phyloP scores from a whole-genome alignment of 2,797 vertebrate species.

The Thripadectes ignobilis region DNA sequence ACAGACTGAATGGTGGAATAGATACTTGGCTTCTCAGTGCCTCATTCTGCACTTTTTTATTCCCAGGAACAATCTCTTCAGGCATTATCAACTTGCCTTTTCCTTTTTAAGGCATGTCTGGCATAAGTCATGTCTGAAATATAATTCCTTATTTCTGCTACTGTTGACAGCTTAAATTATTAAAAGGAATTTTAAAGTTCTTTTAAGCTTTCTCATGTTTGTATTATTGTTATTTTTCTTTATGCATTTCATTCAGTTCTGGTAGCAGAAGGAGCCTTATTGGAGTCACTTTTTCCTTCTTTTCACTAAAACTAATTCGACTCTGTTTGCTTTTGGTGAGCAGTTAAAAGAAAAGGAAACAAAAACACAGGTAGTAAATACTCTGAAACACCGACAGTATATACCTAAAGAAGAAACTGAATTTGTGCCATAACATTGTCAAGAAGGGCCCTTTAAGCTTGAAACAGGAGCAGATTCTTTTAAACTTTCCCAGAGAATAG shows the following conservation, averaged over 20 bases:
- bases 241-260: neutral
- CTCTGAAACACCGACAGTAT: neutral
- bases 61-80: neutral
- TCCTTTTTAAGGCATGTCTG: slow-evolving; percentile 30
- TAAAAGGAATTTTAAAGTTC: neutral
- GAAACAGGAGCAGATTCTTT: slow-evolving; percentile 60
- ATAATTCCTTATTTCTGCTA: slow-evolving; percentile 11
- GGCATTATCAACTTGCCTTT: slow-evolving; percentile 19
- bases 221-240: slow-evolving; percentile 7
- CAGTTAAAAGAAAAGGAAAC: neutral
- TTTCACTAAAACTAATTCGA: neutral
- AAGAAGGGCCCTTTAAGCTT: slow-evolving; percentile 42
- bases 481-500: slow-evolving; percentile 63
- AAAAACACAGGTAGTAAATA: neutral
- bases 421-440: neutral
- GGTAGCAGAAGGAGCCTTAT: neutral
- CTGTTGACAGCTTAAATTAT: slow-evolving; percentile 34
- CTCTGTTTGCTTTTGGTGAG: neutral
- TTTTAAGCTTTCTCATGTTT: slow-evolving; percentile 14
- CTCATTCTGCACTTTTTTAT: neutral
- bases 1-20: neutral
- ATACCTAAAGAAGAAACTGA: neutral
- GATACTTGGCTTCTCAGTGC: neutral
- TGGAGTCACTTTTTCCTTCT: slow-evolving; percentile 2
- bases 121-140: slow-evolving; percentile 28